phyloP scores from a whole-genome alignment of 2,888 invertebrate genomes.

The Sthenelais limicola region DNA sequence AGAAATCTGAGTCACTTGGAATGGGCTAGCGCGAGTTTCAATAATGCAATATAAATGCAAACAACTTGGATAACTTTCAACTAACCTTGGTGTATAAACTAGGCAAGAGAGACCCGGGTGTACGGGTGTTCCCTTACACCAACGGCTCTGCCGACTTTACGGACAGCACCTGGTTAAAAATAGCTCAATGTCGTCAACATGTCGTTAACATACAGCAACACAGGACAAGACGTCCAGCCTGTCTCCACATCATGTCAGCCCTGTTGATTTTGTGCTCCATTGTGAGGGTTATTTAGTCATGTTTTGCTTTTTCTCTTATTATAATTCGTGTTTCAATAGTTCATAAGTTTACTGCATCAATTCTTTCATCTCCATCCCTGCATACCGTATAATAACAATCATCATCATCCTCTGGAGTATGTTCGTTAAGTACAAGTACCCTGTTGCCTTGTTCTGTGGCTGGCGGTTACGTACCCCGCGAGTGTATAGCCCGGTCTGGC shows the following conservation, averaged over 20 bases:
- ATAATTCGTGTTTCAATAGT: too few species aligned
- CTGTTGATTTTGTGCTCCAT: not conserved
- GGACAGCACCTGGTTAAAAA: conserved; percentile 83
- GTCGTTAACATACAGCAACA: not conserved
- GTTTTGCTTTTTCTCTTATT: too few species aligned
- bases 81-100: conserved; percentile 43
- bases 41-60: conserved; percentile 31
- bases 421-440: too few species aligned
- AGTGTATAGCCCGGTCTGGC: too few species aligned
- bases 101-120: conserved; percentile 80
- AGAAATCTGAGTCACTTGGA: too few species aligned
- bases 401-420: too few species aligned
- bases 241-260: conserved; percentile 14
- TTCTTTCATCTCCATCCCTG: too few species aligned
- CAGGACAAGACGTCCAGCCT: not conserved
- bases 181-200: conserved; percentile 37
- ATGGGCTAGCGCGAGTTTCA: too few species aligned
- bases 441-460: too few species aligned
- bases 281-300: not conserved
- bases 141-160: conserved; percentile 86
- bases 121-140: conserved; percentile 97
- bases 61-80: conserved; percentile 38
- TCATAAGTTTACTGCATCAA: too few species aligned
- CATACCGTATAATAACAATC: too few species aligned
- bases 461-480: too few species aligned